Evolutionary conservation across 2,113 vertebrate species (phyloP).

Genomic region (Erythrocercus mccallii): DNA sequence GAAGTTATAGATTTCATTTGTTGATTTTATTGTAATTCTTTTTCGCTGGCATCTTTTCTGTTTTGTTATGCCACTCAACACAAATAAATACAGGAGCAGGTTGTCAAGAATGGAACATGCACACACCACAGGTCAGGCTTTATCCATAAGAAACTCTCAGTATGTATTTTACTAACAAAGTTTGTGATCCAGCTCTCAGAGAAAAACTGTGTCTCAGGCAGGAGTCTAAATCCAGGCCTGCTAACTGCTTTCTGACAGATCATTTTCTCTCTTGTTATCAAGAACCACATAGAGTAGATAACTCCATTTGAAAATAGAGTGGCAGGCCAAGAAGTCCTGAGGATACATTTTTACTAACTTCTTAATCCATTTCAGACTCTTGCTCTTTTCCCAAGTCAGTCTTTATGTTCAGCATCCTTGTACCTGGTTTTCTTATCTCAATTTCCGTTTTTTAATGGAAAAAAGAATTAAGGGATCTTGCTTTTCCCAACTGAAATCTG

Average conservation of each 20-base stretch:
- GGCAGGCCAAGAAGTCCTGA: slow-evolving; percentile 53
- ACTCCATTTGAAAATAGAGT: slow-evolving; percentile 58
- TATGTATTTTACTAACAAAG: slow-evolving; percentile 35
- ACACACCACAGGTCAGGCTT: background rate
- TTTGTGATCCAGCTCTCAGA: background rate
- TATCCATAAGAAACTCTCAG: background rate
- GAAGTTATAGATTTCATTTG: slow-evolving; percentile 47
- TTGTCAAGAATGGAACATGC: background rate
- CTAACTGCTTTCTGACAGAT: slow-evolving; percentile 63
- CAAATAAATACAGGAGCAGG: slow-evolving; percentile 26
- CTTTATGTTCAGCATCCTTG: slow-evolving; percentile 31
- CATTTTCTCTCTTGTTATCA: slow-evolving; percentile 54
- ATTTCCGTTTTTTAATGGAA: slow-evolving; percentile 28
- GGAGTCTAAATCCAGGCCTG: background rate
- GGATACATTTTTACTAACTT: slow-evolving; percentile 55
- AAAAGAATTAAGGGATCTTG: background rate
- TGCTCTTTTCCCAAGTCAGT: slow-evolving; percentile 24
- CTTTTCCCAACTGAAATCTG: background rate
- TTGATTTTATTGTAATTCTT: slow-evolving; percentile 20
- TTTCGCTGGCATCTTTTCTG: background rate
- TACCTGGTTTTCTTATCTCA: slow-evolving; percentile 30
- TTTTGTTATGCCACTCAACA: slow-evolving; percentile 42
- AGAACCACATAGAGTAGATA: slow-evolving; percentile 46
- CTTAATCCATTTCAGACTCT: slow-evolving; percentile 43
- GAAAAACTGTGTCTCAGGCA: background rate